Base-by-base conservation (phyloP, 30 jellyfish, hydroid and myxozoan species). In the Turritopsis rubra region DNA sequence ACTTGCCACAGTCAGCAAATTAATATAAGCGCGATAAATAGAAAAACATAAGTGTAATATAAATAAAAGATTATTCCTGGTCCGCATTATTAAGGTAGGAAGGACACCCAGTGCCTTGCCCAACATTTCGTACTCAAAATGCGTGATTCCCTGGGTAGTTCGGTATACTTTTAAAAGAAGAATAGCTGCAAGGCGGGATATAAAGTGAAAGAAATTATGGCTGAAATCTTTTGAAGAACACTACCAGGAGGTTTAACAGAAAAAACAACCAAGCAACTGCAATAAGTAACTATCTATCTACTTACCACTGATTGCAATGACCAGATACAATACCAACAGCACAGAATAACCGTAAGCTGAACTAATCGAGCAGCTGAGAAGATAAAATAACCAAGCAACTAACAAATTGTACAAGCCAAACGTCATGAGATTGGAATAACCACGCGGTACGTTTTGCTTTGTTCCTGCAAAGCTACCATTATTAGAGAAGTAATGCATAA, bases 341-440 rank as follows among this genome's bases (percentile, higher is more conserved):
- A 77, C 1, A 23, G 7, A 18, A 29, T 8, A 13, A 77, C 70
- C 85, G 53, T 3, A 16, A 24, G 29, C 73, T 5, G 28, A 21
- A 29, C 66, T 25, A 77, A 28, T 26, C 52, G 18, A 60, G 7
- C 53, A 26, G 27, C 29, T 19, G 28, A 53, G 23, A n/a, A 28
- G 79, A 23, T 1, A 19, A 0, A 60, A 53, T 19, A 25, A 16
- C 29, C 41, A 29, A 77, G 18, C 66, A 28, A 77, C 85, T 13
- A 77, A 28, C 9, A 77, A 5, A 24, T 77, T 77, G 52, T 60
- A 52, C 30, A 77, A 18, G 53, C 28, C 73, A 77, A 77, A 77
- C 29, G 71, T n/a, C 13, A 77, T 27, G 23, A 77, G 71, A 77
- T 77, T 77, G 0, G 71, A 77, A 19, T 29, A 23, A 29, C 85